Evolutionary conservation across 2,888 invertebrate genomes (phyloP).

Genomic region (Ernsta delagoae): DNA sequence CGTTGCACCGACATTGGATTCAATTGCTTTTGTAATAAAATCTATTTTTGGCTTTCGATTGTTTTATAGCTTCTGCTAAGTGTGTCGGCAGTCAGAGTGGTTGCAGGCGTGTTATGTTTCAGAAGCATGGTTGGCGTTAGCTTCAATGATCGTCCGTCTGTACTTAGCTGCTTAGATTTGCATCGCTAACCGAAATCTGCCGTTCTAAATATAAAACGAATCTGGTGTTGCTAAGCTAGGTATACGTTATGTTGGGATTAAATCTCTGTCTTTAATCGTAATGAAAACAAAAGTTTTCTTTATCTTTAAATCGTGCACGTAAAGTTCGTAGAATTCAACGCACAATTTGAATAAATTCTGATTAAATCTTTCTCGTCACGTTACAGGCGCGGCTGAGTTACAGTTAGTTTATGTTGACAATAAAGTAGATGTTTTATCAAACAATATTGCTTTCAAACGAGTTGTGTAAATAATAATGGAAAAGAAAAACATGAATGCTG

Average conservation of each 20-base stretch:
- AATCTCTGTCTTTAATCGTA: conserved; percentile 22
- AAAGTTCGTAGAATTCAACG: conserved; percentile 31
- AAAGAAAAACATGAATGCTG: conserved; percentile 20
- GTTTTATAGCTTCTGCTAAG: conserved; percentile 68
- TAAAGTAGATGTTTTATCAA: conserved; percentile 49
- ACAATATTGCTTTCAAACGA: conserved; percentile 31
- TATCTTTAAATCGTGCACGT: conserved; percentile 37
- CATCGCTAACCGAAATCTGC: conserved; percentile 27
- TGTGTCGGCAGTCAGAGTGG: conserved; percentile 67
- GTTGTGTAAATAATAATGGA: conserved; percentile 26
- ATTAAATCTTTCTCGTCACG: conserved; percentile 38
- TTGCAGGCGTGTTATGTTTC: conserved; percentile 73
- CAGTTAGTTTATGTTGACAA: conserved; percentile 43
- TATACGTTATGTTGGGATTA: background rate
- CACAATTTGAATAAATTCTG: conserved; percentile 35
- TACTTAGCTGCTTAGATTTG: conserved; percentile 45
- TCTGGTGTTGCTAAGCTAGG: conserved; percentile 3
- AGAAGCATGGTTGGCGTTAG: conserved; percentile 65
- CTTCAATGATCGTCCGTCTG: conserved; percentile 65
- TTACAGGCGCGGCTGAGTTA: conserved; percentile 29
- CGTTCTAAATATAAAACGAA: conserved; percentile 27
- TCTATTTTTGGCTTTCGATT: conserved; percentile 73
- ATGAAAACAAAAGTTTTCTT: conserved; percentile 36
- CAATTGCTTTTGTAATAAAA: conserved; percentile 75
- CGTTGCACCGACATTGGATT: conserved; percentile 72